Conservation (phyloP, 1,140 invertebrate genomes). For the Palaemon carinicauda region DNA sequence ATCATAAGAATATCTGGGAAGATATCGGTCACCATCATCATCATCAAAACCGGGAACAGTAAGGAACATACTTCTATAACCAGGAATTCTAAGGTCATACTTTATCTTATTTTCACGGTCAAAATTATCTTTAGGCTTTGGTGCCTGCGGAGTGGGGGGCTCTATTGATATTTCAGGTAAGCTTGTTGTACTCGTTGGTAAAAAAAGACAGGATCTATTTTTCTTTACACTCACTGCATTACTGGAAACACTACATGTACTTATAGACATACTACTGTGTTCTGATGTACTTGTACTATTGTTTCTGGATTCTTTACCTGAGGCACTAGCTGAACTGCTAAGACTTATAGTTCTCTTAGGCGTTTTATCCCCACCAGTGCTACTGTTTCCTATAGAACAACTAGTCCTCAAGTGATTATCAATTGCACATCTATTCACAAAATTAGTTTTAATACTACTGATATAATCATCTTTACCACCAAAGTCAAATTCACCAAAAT, state of each 20-base stretch:
- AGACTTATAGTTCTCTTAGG: conserved; percentile 27
- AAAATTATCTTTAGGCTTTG: conserved; percentile 45
- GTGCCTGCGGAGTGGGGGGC: conserved; percentile 56
- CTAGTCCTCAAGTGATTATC: conserved; percentile 45
- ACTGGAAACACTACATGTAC: conserved; percentile 38
- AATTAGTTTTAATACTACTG: conserved; percentile 5
- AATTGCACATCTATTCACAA: conserved; percentile 30
- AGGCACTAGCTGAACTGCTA: conserved; percentile 32
- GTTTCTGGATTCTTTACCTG: conserved; percentile 38
- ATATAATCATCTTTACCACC: not conserved
- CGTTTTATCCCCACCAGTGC: not conserved
- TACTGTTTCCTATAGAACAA: conserved; percentile 28
- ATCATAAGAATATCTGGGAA: conserved; percentile 48
- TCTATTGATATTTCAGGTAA: conserved; percentile 58
- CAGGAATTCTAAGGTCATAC: conserved; percentile 52
- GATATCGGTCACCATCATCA: conserved; percentile 38
- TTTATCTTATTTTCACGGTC: conserved; percentile 39
- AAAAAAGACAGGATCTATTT: conserved; percentile 51
- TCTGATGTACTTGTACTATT: conserved; percentile 53
- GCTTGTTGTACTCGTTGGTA: conserved; percentile 55
- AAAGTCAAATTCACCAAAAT: not conserved
- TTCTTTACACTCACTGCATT: conserved; percentile 30
- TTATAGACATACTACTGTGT: conserved; percentile 57
- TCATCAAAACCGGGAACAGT: conserved; percentile 57
- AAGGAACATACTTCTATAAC: conserved; percentile 55